Evolutionary conservation across 2,888 invertebrate species (phyloP).

Genomic region (Drosophila barbarae): DNA sequence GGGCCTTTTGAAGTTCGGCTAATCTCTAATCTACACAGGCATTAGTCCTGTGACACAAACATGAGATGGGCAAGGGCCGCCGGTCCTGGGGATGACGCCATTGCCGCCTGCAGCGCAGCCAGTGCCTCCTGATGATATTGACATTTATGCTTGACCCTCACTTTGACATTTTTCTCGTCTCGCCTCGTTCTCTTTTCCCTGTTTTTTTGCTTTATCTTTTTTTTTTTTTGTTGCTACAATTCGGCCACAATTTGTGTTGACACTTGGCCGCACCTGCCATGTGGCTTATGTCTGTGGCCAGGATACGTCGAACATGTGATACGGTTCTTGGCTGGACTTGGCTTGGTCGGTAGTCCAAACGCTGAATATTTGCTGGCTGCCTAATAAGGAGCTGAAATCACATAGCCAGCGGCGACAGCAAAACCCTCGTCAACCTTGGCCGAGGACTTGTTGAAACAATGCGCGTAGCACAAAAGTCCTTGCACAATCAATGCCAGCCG

Average conservation of each 20-base stretch:
- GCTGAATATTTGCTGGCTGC: slow-evolving; percentile 53
- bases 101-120: slow-evolving; percentile 49
- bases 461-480: slow-evolving; percentile 39
- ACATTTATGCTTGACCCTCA: slow-evolving; percentile 65
- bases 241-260: slow-evolving; percentile 51
- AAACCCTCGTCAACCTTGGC: slow-evolving; percentile 21
- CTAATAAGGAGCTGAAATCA: slow-evolving; percentile 47
- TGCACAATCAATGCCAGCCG: slow-evolving; percentile 62
- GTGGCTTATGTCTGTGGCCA: slow-evolving; percentile 26
- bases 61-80: slow-evolving; percentile 37
- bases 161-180: slow-evolving; percentile 24
- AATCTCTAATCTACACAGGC: slow-evolving; percentile 70
- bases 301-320: slow-evolving; percentile 19
- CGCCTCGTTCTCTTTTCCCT: not conserved
- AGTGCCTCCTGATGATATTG: slow-evolving; percentile 61
- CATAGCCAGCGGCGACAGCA: slow-evolving; percentile 17
- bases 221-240: slow-evolving; percentile 6
- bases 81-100: slow-evolving; percentile 39
- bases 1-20: slow-evolving; percentile 56
- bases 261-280: slow-evolving; percentile 67
- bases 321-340: not conserved
- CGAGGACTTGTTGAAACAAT: slow-evolving; percentile 61
- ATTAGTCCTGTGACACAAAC: slow-evolving; percentile 61
- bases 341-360: slow-evolving; percentile 17
- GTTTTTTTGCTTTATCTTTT: not conserved